Percentiles rank a stretch among this genome's conserved stretches.
Conservation (phyloP, 2,888 invertebrate species). For the Leptogaster cylindrica region DNA sequence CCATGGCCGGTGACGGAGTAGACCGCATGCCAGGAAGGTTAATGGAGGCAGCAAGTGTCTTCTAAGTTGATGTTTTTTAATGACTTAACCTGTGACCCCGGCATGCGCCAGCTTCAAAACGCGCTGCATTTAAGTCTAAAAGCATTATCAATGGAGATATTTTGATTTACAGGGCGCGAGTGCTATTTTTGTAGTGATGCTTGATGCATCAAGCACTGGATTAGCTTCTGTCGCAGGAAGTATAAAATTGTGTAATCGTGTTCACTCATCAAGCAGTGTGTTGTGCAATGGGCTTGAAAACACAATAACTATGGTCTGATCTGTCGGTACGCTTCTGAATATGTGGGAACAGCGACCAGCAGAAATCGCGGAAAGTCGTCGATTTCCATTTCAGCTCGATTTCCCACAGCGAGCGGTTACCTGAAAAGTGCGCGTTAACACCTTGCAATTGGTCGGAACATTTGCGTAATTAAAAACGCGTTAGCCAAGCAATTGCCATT, state of each 20-base stretch:
- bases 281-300: conserved; percentile 5
- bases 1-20: background rate
- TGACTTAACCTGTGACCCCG: conserved; percentile 16
- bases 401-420: background rate
- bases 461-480: conserved; percentile 33
- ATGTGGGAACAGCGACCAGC: background rate
- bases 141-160: background rate
- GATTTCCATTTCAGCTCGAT: background rate
- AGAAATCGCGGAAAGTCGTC: background rate
- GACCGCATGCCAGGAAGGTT: conserved; percentile 1
- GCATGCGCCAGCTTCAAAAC: conserved; percentile 6
- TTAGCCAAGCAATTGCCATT: conserved; percentile 23
- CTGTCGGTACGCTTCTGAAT: too few species aligned
- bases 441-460: conserved; percentile 3
- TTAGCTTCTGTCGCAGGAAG: too few species aligned
- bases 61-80: conserved; percentile 6
- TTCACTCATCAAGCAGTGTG: background rate
- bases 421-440: conserved; percentile 10
- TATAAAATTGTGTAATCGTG: too few species aligned
- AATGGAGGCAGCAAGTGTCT: conserved; percentile 26
- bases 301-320: too few species aligned
- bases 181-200: background rate
- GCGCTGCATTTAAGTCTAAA: background rate
- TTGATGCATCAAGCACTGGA: background rate
- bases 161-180: background rate